Evolutionary conservation across 2,113 vertebrate genomes (phyloP).

Genomic region (Sclerurus mexicanus): DNA sequence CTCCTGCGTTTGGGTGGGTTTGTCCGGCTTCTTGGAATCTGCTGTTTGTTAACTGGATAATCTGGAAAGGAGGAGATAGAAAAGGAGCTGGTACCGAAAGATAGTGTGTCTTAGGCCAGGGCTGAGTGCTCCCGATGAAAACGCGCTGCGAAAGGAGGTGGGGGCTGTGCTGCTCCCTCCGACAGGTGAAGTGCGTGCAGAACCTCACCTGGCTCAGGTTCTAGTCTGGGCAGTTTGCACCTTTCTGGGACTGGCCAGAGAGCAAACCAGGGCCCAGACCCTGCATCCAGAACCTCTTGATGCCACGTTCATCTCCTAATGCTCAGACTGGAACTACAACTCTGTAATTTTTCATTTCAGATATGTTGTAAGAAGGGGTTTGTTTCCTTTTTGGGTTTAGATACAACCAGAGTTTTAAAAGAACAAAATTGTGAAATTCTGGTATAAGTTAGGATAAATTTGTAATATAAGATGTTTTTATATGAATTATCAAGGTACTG

Average conservation of each 20-base stretch:
- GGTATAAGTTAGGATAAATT: neutral
- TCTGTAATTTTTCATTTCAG: neutral
- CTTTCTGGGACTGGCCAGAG: neutral
- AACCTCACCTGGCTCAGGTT: neutral
- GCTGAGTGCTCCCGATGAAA: neutral
- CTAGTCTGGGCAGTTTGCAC: neutral
- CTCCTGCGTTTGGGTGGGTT: neutral
- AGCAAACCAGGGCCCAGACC: neutral
- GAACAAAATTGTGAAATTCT: neutral
- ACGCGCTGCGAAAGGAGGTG: neutral
- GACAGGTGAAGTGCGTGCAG: neutral
- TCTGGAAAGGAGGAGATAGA: neutral
- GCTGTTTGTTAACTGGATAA: neutral
- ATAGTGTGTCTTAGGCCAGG: neutral
- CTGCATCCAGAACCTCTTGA: neutral
- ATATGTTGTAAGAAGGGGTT: neutral
- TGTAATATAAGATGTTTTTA: neutral
- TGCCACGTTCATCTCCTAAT: neutral
- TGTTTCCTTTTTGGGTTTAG: neutral
- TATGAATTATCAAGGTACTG: neutral
- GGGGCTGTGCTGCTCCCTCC: neutral
- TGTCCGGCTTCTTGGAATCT: slow-evolving; percentile 24
- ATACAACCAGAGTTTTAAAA: neutral
- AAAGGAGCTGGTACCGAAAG: neutral
- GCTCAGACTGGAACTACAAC: neutral